Percentiles rank a stretch among this genome's conserved stretches.
Evolutionary conservation across 2,113 vertebrate genomes (phyloP).

Genomic region (Myotis yumanensis): DNA sequence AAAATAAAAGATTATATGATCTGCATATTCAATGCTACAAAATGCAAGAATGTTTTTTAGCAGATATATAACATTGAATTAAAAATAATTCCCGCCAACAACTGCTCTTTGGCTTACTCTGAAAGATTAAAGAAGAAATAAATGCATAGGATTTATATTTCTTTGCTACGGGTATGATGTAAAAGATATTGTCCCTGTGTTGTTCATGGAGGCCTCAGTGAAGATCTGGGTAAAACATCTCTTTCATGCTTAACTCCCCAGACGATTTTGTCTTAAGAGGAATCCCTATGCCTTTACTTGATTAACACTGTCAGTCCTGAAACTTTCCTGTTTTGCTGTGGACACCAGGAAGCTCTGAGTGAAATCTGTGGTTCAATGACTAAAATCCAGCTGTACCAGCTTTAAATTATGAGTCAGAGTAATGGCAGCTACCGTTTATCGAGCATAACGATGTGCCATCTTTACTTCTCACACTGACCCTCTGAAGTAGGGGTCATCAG

Average conservation of each 20-base stretch:
- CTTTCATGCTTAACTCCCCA: not conserved
- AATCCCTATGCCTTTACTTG: not conserved
- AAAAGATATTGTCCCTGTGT: not conserved
- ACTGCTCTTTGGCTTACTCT: not conserved
- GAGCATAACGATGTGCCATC: not conserved
- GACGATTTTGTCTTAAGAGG: not conserved
- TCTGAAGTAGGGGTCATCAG: not conserved
- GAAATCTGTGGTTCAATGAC: not conserved
- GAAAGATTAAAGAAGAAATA: not conserved
- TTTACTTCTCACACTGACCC: not conserved
- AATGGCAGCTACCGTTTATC: not conserved
- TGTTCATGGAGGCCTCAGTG: not conserved
- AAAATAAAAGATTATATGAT: not conserved
- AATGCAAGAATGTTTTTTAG: not conserved
- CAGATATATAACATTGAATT: not conserved
- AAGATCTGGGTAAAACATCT: not conserved
- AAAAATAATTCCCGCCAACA: not conserved
- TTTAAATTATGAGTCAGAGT: not conserved
- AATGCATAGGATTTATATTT: not conserved
- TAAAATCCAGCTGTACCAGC: not conserved
- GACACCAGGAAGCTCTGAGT: not conserved
- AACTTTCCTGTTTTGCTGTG: not conserved
- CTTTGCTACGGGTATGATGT: not conserved
- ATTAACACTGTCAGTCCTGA: not conserved
- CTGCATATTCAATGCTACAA: not conserved